These are phyloP conservation scores for Bombycilla garrulus DNA, from an alignment of 2,113 vertebrate genomes.

Conservation along the genomic window DNA sequence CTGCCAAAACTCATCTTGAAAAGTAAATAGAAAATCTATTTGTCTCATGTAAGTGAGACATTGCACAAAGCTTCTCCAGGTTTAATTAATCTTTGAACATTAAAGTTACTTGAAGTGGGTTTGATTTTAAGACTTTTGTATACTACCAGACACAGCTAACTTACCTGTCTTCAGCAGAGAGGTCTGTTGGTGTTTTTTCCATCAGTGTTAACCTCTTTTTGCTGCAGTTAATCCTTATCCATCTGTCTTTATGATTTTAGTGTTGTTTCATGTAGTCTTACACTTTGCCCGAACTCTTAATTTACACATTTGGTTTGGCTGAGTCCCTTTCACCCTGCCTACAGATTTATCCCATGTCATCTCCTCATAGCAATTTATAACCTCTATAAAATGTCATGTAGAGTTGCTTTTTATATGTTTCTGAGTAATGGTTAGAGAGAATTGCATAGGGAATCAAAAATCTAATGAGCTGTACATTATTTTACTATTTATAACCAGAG, in stretches of 20 bases:
- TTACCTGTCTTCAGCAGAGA: not conserved
- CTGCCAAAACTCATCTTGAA: conserved; percentile 50
- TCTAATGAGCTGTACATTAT: conserved; percentile 80
- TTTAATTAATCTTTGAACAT: not conserved
- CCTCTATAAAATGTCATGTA: conserved; percentile 79
- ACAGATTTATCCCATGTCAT: conserved; percentile 83
- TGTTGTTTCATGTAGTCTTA: conserved; percentile 62
- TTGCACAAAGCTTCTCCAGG: not conserved
- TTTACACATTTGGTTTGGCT: conserved; percentile 74
- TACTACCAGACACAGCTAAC: not conserved
- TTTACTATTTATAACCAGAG: conserved; percentile 81
- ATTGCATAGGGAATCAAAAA: conserved; percentile 82
- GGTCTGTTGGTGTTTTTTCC: not conserved
- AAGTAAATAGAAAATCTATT: conserved; percentile 39
- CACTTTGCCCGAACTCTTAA: conserved; percentile 66
- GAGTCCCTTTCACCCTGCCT: conserved; percentile 72
- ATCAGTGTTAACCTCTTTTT: conserved; percentile 2
- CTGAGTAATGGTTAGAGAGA: conserved; percentile 79
- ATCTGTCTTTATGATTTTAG: conserved; percentile 51
- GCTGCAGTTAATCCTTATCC: conserved; percentile 37
- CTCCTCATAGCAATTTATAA: conserved; percentile 81
- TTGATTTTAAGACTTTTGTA: not conserved
- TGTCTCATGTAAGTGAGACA: not conserved
- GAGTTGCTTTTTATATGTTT: conserved; percentile 76
- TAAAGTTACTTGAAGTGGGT: not conserved